A percentile compares a stretch with the other conserved stretches of the same genome.
These are phyloP conservation scores for Penaeus vannamei DNA, from an alignment of 1,140 invertebrate genomes.

Conservation along the genomic window DNA sequence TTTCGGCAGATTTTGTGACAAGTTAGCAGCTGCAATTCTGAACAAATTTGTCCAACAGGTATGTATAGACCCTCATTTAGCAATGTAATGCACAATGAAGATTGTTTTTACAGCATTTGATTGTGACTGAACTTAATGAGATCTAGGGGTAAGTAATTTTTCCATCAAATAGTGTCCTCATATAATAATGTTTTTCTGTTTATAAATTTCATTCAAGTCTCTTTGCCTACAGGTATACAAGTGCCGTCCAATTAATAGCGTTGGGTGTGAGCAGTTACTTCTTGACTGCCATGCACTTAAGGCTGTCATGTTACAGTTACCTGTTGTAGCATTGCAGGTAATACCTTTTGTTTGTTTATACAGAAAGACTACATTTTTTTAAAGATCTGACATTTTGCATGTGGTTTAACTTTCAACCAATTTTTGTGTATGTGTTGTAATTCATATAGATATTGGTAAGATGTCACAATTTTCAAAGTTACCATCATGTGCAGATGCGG, in stretches of 20 bases:
- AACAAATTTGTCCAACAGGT: slow-evolving; percentile 67
- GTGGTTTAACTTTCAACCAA: neutral
- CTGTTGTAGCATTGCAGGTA: slow-evolving; percentile 90
- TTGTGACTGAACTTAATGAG: too few relatives aligned
- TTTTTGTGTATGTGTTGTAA: neutral
- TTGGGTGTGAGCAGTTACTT: slow-evolving; percentile 96
- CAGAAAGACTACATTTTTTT: too few relatives aligned
- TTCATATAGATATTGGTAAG: neutral
- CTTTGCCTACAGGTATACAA: slow-evolving; percentile 94
- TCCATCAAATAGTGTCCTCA: too few relatives aligned
- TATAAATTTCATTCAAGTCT: slow-evolving; percentile 43
- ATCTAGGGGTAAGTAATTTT: too few relatives aligned
- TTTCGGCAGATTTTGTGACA: slow-evolving; percentile 61
- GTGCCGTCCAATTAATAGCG: slow-evolving; percentile 93
- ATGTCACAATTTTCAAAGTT: neutral
- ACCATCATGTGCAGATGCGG: slow-evolving; percentile 46
- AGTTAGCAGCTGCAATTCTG: slow-evolving; percentile 64
- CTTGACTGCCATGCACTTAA: slow-evolving; percentile 98
- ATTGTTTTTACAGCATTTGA: too few relatives aligned
- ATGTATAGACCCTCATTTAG: neutral
- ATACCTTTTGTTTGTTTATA: neutral
- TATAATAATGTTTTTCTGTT: too few relatives aligned
- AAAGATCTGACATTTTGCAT: neutral
- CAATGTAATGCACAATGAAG: neutral
- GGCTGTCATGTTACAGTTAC: slow-evolving; percentile 94